Evolutionary conservation across 2,888 invertebrate genomes (phyloP).

Genomic region (Sarcophaga subvicina): DNA sequence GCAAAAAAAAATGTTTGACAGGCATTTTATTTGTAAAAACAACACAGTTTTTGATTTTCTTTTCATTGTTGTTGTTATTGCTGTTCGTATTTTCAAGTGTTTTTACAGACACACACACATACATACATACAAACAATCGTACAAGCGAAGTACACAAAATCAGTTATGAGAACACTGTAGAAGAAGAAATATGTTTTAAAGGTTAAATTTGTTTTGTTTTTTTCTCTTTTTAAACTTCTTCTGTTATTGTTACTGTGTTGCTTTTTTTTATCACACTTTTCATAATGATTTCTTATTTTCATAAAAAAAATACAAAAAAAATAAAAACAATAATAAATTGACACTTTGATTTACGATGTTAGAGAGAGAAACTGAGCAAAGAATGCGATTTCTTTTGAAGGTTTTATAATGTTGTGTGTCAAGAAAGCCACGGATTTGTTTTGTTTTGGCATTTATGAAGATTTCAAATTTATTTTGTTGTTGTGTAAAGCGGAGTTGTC

Average conservation of each 20-base stretch:
- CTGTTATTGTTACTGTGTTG: constrained; percentile 20
- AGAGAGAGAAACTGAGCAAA: constrained; percentile 31
- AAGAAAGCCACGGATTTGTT: neutral
- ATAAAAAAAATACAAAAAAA: constrained; percentile 24
- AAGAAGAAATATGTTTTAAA: constrained; percentile 29
- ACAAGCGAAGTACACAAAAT: neutral
- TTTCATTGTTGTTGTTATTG: constrained; percentile 25
- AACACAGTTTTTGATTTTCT: constrained; percentile 29
- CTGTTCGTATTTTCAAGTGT: constrained; percentile 29
- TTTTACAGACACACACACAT: constrained; percentile 4
- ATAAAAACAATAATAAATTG: constrained; percentile 56
- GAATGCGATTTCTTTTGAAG: constrained; percentile 2
- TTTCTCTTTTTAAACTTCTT: neutral
- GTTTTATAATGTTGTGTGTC: neutral
- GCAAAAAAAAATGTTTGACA: constrained; percentile 60
- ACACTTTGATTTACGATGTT: constrained; percentile 65
- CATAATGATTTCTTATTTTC: constrained; percentile 4
- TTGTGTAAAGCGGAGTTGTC: neutral
- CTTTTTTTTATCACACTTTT: neutral
- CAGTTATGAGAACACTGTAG: neutral
- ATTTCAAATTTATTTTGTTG: neutral
- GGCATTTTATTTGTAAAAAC: constrained; percentile 65
- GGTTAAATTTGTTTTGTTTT: constrained; percentile 40
- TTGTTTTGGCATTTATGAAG: neutral
- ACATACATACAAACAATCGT: neutral